Conservation (phyloP, 1,140 invertebrate species). For the Druon quercuslanigerum region DNA sequence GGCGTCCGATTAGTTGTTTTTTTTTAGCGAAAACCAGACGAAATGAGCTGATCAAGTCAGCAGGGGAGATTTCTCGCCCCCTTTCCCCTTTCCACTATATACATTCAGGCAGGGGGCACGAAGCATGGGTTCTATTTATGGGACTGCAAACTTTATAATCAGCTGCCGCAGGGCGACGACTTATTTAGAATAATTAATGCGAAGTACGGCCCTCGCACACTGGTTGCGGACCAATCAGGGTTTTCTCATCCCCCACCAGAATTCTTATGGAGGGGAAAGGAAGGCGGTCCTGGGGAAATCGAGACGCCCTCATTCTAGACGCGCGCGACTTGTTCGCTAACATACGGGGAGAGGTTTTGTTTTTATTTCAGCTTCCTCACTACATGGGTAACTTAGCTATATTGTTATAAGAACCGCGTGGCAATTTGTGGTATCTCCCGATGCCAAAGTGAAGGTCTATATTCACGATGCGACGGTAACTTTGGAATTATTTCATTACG, state of each 20-base stretch:
- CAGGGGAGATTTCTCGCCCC: slow-evolving; percentile 1
- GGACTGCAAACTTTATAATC: slow-evolving; percentile 74
- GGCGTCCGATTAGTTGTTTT: neutral
- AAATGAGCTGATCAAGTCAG: slow-evolving; percentile 25
- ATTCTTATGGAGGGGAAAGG: slow-evolving; percentile 51
- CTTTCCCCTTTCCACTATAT: neutral
- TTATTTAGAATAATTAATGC: slow-evolving; percentile 76
- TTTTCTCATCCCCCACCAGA: slow-evolving; percentile 46
- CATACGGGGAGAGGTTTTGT: neutral
- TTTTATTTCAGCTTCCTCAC: slow-evolving; percentile 29
- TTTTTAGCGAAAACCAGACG: neutral
- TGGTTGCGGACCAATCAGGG: slow-evolving; percentile 57
- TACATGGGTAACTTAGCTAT: neutral
- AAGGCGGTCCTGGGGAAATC: slow-evolving; percentile 52
- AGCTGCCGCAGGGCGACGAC: slow-evolving; percentile 70
- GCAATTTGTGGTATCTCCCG: neutral
- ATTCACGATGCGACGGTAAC: neutral
- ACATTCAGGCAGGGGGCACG: slow-evolving; percentile 1
- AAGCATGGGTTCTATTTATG: slow-evolving; percentile 72
- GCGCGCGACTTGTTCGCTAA: neutral
- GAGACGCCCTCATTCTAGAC: slow-evolving; percentile 53
- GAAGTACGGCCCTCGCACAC: slow-evolving; percentile 53
- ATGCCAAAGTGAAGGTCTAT: neutral
- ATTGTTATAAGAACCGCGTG: neutral
- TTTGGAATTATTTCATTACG: neutral